Base-by-base conservation (phyloP, 2,888 invertebrate genomes). In the Andrena trimmerana region DNA sequence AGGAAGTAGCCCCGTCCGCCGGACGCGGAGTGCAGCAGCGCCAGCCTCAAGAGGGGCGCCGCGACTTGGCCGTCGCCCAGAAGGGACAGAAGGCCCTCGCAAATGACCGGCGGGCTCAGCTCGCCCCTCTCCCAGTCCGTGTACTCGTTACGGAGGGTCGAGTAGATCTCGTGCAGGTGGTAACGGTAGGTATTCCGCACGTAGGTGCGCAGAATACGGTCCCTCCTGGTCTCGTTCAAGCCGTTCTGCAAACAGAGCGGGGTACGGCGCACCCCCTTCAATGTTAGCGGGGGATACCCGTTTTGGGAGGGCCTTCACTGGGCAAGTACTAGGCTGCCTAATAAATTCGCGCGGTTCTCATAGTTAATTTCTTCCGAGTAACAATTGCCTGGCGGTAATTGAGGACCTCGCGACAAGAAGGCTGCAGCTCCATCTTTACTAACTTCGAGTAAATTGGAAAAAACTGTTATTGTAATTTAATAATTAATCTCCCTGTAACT, bases 141-240 rank as follows among this genome's bases (percentile, higher is more conserved):
- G 94, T 99, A 99, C 94, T 99, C 98, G 94, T 99, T 99, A 94
- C 97, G 95, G 50, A 99, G 95, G 72, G 99, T 98, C 71, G 98
- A 98, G 94, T 98, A 98, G 92, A 98, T 98, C 95, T 99, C 99
- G 94, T 98, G 98, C 90, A 99, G 96, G 94, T 99, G 99, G 95
- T 97, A 99, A 93, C 97, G 97, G 95, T 98, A 99, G 78, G 98
- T 97, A 95, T 99, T 99, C 86, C 99, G 96, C 84, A 99, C 98
- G 94, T 98, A 97, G 67, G 98, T 98, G 95, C 99, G 96, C 90
- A 98, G 95, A 92, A 98, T 97, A 82, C 97, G 96, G 94, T 98
- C 98, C 83, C 98, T 95, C 81, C 97, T 95, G 85, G 97, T 97
- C 94, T 98, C 97, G 94, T 98, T 97, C 94, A 99, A 97, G 84